phyloP scores from a whole-genome alignment of 2,797 vertebrate species.

The Propithecus perrieri region DNA sequence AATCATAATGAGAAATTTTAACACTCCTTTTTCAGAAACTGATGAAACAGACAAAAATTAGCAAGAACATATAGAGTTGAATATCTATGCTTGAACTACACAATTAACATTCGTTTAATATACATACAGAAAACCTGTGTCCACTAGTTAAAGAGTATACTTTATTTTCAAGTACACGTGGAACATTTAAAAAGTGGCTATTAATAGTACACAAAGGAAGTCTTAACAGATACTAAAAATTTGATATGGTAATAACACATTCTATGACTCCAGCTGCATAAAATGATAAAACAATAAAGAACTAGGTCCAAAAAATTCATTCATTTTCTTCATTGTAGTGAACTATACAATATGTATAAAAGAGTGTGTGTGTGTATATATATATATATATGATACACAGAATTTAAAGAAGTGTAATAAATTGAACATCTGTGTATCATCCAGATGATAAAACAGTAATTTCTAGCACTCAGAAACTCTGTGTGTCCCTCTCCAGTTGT shows the following conservation, averaged over 20 bases:
- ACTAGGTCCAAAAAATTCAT: not conserved
- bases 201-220: constrained; percentile 39
- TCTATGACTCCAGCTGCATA: constrained; percentile 16
- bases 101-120: not conserved
- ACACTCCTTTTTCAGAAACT: constrained; percentile 8
- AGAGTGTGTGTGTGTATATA: not conserved
- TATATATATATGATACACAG: not conserved
- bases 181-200: constrained; percentile 32
- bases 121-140: not conserved
- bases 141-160: not conserved
- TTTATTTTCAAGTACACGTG: constrained; percentile 49
- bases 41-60: not conserved
- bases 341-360: not conserved
- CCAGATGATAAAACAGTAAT: not conserved
- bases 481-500: not conserved
- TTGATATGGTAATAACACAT: constrained; percentile 42
- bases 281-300: constrained; percentile 43
- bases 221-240: constrained; percentile 53
- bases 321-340: not conserved
- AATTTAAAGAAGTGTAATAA: constrained; percentile 26
- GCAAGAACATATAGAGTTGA: not conserved
- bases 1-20: not conserved
- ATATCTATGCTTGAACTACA: not conserved
- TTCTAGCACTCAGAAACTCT: not conserved
- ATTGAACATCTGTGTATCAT: not conserved